A percentile compares a stretch with the other conserved stretches of the same genome.
phyloP scores from a whole-genome alignment of 2,113 vertebrate genomes.

The Gopherus evgoodei region DNA sequence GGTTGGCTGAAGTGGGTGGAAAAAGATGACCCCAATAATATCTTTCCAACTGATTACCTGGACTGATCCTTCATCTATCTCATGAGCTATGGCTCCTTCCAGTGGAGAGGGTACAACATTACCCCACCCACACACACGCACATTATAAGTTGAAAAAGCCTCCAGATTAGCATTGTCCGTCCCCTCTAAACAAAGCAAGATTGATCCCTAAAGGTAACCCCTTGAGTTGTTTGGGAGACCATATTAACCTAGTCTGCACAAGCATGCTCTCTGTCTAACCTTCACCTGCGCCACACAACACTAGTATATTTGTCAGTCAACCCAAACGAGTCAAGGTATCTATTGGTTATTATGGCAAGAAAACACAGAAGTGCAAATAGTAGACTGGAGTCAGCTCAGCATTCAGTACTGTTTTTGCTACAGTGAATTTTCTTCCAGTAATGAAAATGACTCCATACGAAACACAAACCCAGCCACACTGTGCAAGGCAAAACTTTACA shows the following conservation, averaged over 20 bases:
- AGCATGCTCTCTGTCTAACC: not conserved
- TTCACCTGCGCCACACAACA: not conserved
- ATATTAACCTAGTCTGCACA: not conserved
- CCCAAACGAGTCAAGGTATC: not conserved
- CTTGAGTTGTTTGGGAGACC: not conserved
- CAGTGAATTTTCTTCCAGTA: not conserved
- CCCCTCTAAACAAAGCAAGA: not conserved
- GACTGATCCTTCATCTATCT: not conserved
- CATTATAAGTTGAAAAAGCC: not conserved
- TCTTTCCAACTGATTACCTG: not conserved
- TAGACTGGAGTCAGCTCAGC: not conserved
- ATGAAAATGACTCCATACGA: not conserved
- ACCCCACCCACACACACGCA: too few species aligned
- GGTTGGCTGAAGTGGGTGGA: not conserved
- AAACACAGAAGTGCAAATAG: not conserved
- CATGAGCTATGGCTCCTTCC: not conserved
- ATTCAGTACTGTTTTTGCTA: not conserved
- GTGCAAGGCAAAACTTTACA: constrained; percentile 34
- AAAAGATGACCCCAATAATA: not conserved
- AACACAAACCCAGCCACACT: not conserved
- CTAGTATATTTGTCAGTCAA: not conserved
- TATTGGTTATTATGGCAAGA: not conserved
- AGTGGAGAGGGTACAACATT: not conserved
- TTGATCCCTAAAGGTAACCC: not conserved
- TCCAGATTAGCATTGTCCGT: not conserved